These are phyloP conservation scores for Drosophila emarginata DNA, from an alignment of 2,888 invertebrate species.

Conservation along the genomic window DNA sequence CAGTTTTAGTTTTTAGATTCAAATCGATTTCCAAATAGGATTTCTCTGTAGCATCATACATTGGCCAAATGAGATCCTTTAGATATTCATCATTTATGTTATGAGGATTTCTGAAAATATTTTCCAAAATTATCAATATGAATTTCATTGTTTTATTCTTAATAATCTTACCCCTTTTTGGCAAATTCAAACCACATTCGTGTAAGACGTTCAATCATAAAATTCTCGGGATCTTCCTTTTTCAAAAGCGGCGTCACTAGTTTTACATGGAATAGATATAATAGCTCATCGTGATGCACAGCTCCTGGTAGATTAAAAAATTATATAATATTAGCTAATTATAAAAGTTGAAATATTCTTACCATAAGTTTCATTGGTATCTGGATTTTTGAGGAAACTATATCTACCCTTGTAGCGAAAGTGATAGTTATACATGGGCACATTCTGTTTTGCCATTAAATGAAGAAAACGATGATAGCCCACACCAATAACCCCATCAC, in stretches of 20 bases:
- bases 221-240: slow-evolving; percentile 81
- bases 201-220: slow-evolving; percentile 81
- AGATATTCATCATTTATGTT: slow-evolving; percentile 72
- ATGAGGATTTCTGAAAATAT: slow-evolving; percentile 74
- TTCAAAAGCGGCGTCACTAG: slow-evolving; percentile 79
- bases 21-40: slow-evolving; percentile 77
- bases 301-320: slow-evolving; percentile 74
- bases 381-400: slow-evolving; percentile 83
- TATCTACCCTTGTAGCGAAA: slow-evolving; percentile 86
- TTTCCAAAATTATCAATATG: background rate
- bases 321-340: background rate
- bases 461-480: slow-evolving; percentile 85
- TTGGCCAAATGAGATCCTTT: slow-evolving; percentile 66
- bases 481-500: slow-evolving; percentile 85
- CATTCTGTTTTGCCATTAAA: slow-evolving; percentile 84
- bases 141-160: background rate
- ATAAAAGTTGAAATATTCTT: slow-evolving; percentile 26
- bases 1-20: slow-evolving; percentile 59
- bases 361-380: slow-evolving; percentile 82
- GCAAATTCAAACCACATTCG: slow-evolving; percentile 83
- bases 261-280: slow-evolving; percentile 81
- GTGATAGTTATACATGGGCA: slow-evolving; percentile 85
- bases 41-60: slow-evolving; percentile 57
- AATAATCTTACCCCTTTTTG: slow-evolving; percentile 62
- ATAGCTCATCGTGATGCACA: slow-evolving; percentile 83